Evolutionary conservation across 2,888 invertebrate genomes (phyloP), one percentile per base, ranked within the genome.

Genomic region (Chalcosyrphus nemorum): DNA sequence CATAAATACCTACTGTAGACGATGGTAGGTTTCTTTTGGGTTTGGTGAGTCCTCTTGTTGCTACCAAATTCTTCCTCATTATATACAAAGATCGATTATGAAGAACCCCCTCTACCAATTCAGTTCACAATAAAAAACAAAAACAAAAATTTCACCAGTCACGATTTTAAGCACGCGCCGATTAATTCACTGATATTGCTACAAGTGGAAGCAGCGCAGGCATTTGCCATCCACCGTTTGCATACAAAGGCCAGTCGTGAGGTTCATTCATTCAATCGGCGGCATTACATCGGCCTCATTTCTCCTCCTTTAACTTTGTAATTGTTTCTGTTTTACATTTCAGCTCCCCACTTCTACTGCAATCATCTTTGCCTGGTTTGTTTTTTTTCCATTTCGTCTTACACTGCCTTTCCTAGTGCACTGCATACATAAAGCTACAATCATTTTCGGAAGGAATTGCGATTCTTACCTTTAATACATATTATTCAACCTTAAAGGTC

Each of bases 121-220:
- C 59, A 59, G 43, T 43, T 63, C 52, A 72, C 61, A 76, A 80
- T 57, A 68, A 80, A 80, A 76, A 81, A 43, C 54, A 59, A 11
- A 63, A 57, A 52, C 86, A 77, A 81, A 72, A 77, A 74, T 74
- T 75, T 86, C 75, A 66, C 45, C 24, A 78, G 86, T 86, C 86
- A 86, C 86, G 86, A 86, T 81, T 84, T 84, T 86, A 78, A 86
- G 86, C 86, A 86, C 86, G 86, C 86, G 86, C 86, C 86, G 86
- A 86, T 86, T 86, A 86, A 86, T 86, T 81, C 86, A 61, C 86
- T 74, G 84, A 86, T 86, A 86, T 86, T 84, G 70, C 54, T 56
- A 57, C 72, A 78, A 74, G 74, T 68, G 68, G 82, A 84, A 78
- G 78, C 82, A 38, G 35, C 57, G 13, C 81, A 52, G 21, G 43